A percentile compares a stretch with the other conserved stretches of the same genome.
Evolutionary conservation across 2,888 invertebrate species (phyloP).

Genomic region (Drosophila antonietae): DNA sequence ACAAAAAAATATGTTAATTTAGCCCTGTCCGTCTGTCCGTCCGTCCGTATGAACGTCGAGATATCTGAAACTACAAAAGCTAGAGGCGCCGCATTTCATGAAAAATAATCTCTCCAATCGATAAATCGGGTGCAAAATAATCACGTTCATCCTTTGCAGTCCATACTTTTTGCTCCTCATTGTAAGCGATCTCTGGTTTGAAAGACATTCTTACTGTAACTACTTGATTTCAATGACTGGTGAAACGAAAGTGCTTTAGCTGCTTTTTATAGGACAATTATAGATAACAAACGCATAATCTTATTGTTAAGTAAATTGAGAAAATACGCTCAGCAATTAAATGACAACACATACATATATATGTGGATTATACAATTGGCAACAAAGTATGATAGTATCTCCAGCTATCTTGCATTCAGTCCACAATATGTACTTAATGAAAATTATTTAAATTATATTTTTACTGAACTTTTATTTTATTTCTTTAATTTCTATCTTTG

Average conservation of each 20-base stretch:
- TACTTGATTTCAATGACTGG: background rate
- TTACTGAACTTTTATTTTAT: background rate
- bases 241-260: background rate
- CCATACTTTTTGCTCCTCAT: slow-evolving; percentile 53
- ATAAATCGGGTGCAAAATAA: slow-evolving; percentile 48
- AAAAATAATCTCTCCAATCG: slow-evolving; percentile 61
- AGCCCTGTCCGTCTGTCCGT: too few species aligned
- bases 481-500: slow-evolving; percentile 22
- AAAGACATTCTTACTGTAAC: slow-evolving; percentile 23
- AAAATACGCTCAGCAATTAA: background rate
- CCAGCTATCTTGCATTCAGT: too few species aligned
- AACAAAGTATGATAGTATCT: too few species aligned
- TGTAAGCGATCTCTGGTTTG: slow-evolving; percentile 30
- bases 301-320: background rate
- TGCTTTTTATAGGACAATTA: background rate
- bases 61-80: too few species aligned
- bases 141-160: slow-evolving; percentile 16
- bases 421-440: too few species aligned
- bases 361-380: too few species aligned
- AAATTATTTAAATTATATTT: background rate
- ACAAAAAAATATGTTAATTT: too few species aligned
- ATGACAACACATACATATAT: too few species aligned
- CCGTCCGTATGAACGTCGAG: too few species aligned
- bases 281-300: background rate
- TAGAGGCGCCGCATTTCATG: slow-evolving; percentile 50